Conservation (phyloP, 2,797 vertebrate species). For the Parauchenoglanis ngamensis region DNA sequence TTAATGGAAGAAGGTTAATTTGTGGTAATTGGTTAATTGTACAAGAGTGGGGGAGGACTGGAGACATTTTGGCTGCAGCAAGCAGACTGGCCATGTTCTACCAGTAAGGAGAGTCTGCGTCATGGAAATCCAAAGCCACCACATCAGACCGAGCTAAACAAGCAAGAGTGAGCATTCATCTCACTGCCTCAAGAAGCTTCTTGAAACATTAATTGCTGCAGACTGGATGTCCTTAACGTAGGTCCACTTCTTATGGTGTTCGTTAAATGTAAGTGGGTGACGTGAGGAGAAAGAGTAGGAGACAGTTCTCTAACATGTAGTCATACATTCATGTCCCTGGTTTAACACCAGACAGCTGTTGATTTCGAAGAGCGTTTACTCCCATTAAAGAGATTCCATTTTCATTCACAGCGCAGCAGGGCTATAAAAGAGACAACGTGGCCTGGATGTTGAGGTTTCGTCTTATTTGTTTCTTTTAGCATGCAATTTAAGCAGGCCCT, state of each 20-base stretch:
- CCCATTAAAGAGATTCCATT: constrained; percentile 47
- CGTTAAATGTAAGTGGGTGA: background rate
- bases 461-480: constrained; percentile 62
- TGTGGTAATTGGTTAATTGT: constrained; percentile 71
- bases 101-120: constrained; percentile 50
- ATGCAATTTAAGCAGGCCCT: constrained; percentile 54
- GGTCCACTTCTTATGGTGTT: constrained; percentile 50
- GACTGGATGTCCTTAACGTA: constrained; percentile 50
- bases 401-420: constrained; percentile 23
- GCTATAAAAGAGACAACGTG: constrained; percentile 35
- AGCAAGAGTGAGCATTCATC: constrained; percentile 58
- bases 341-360: background rate
- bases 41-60: constrained; percentile 53
- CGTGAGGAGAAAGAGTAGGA: background rate
- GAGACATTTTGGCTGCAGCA: constrained; percentile 60
- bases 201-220: constrained; percentile 52
- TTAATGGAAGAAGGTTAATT: constrained; percentile 60
- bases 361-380: constrained; percentile 25
- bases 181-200: constrained; percentile 50
- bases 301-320: background rate
- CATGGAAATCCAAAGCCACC: constrained; percentile 40
- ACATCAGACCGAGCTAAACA: constrained; percentile 53
- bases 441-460: constrained; percentile 50
- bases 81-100: constrained; percentile 57
- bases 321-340: background rate